Conservation (phyloP, 2,113 vertebrate genomes). For the Gymnarchus niloticus region DNA sequence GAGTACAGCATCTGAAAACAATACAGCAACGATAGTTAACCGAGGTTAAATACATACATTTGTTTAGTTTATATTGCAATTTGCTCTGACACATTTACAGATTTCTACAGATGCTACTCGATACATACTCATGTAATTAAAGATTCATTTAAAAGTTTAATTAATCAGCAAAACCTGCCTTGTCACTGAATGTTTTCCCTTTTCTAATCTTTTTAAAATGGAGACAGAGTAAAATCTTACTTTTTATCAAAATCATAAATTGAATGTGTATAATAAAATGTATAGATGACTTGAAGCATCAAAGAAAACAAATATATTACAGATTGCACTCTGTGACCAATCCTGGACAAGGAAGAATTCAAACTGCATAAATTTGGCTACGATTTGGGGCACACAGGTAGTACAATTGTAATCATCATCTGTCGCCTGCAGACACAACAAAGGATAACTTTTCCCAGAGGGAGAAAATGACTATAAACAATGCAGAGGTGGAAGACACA, state of each 20-base stretch:
- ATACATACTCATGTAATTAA: not conserved
- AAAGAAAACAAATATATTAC: not conserved
- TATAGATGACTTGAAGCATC: not conserved
- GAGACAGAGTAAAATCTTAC: not conserved
- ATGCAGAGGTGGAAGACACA: constrained; percentile 53
- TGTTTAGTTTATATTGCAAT: not conserved
- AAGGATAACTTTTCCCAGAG: constrained; percentile 56
- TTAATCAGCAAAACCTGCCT: not conserved
- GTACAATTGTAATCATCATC: constrained; percentile 49
- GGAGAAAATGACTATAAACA: constrained; percentile 52
- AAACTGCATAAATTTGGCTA: not conserved
- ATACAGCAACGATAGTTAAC: not conserved
- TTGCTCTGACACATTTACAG: not conserved
- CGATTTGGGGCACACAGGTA: not conserved
- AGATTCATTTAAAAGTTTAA: not conserved
- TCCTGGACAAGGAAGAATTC: not conserved
- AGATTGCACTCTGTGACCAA: not conserved
- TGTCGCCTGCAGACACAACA: constrained; percentile 37
- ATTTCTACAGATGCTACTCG: not conserved
- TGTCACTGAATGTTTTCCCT: not conserved
- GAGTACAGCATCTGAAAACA: not conserved
- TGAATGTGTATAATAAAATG: not conserved
- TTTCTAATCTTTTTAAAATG: not conserved
- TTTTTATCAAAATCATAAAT: not conserved
- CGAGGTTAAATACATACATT: not conserved